Evolutionary conservation across 2,888 invertebrate species (phyloP).

Genomic region (Drosophila nr. perissopoda): DNA sequence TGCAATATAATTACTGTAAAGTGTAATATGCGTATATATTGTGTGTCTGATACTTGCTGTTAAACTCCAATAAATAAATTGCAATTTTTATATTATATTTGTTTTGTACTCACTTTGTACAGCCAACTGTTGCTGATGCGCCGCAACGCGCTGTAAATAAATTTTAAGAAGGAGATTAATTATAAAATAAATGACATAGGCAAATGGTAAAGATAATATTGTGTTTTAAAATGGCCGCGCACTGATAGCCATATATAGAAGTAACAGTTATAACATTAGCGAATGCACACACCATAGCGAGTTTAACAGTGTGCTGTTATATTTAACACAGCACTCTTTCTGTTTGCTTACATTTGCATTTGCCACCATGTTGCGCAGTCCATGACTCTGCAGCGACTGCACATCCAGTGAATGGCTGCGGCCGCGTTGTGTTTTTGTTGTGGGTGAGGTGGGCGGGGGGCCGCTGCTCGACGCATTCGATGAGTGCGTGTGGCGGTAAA

Average conservation of each 20-base stretch:
- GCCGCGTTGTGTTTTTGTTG: conserved; percentile 79
- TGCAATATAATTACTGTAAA: conserved; percentile 24
- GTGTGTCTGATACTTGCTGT: conserved; percentile 74
- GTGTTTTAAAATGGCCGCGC: conserved; percentile 34
- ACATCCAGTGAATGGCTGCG: conserved; percentile 85
- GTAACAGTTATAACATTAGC: conserved; percentile 26
- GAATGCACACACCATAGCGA: conserved; percentile 36
- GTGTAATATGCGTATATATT: conserved; percentile 24
- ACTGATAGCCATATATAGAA: conserved; percentile 7
- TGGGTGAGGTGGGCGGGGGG: conserved; percentile 68
- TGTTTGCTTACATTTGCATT: conserved; percentile 77
- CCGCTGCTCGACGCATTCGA: conserved; percentile 61
- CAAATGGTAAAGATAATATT: not conserved
- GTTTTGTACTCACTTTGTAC: conserved; percentile 85
- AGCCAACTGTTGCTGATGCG: conserved; percentile 88
- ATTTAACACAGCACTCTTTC: conserved; percentile 8
- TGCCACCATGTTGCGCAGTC: conserved; percentile 82
- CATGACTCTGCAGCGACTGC: conserved; percentile 83
- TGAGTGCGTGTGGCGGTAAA: conserved; percentile 81
- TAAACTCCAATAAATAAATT: conserved; percentile 14
- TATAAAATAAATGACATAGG: not conserved
- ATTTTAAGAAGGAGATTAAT: conserved; percentile 57
- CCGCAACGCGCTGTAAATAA: conserved; percentile 89
- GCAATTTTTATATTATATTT: conserved; percentile 21
- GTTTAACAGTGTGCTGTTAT: conserved; percentile 30